Conservation (phyloP, 2,113 vertebrate genomes). For the Sebastes schlegelii region DNA sequence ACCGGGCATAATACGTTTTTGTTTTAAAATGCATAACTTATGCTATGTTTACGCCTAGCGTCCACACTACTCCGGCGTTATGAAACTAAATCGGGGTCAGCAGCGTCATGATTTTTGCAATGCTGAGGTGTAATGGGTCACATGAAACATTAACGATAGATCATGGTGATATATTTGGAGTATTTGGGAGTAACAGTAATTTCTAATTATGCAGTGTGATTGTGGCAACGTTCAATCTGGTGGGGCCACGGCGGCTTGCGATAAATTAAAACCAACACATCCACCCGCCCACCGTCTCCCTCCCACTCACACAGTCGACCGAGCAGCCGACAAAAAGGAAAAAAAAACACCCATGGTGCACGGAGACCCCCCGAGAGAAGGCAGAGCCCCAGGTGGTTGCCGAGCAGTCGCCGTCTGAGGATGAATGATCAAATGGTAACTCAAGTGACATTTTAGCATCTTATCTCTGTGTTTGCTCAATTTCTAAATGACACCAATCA, state of each 20-base stretch:
- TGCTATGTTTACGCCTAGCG: too few relatives aligned
- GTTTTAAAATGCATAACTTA: too few relatives aligned
- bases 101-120: too few relatives aligned
- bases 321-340: background rate
- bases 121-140: too few relatives aligned
- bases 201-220: slow-evolving; percentile 6
- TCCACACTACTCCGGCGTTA: too few relatives aligned
- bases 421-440: background rate
- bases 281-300: background rate
- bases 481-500: background rate
- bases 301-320: background rate
- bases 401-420: background rate
- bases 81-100: too few relatives aligned
- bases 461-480: background rate
- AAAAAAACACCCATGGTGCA: background rate
- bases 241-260: background rate
- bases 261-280: background rate
- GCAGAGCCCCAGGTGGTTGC: background rate
- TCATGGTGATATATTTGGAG: background rate
- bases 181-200: background rate
- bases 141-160: too few relatives aligned
- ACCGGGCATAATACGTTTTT: too few relatives aligned
- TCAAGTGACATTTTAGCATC: background rate
- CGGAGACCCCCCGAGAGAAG: background rate
- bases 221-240: background rate